Base-by-base conservation (phyloP, 2,113 vertebrate species). In the Amphiprion percula region DNA sequence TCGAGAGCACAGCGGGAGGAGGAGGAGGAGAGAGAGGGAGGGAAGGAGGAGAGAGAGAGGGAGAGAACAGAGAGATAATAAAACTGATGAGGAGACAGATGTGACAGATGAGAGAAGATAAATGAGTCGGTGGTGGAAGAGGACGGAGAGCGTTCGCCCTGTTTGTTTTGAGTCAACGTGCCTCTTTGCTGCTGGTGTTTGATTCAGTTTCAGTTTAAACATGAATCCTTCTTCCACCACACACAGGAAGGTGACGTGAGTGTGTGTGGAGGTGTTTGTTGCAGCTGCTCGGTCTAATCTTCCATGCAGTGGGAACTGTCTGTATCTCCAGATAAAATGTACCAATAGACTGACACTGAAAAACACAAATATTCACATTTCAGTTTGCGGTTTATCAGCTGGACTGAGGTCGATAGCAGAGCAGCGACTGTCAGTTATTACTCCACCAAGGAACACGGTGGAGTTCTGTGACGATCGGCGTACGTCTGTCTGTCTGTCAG, bases 241-340 rank as follows among this genome's bases (percentile, higher is more conserved):
- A 30, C 4, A 4, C 4, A 30, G 30, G 30, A 30, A 46, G 24
- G 12, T 52, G 46, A 63, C 14, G 65, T 41, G 53, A 30, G 71
- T 56, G 41, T 49, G 63, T 54, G 46, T 66, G 47, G 52, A 55
- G 61, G 56, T 55, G 61, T 63, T 58, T 19, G 66, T 47, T 80
- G 79, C 12, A 2, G 59, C 44, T 56, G 74, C 72, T 65, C 24
- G 21, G n/a, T 81, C 82, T 82, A 59, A 88, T 90, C 85, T 84
- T 67, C 62, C 44, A 87, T 87, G 85, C 83, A 88, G 88, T 21
- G 87, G 75, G 75, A 93, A 86, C 49, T 47, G 39, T 68, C 54
- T 87, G 64, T 64, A 84, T 72, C 68, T 80, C 8, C 24, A 70
- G 68, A 52, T 68, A 73, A 68, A 77, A 88, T 55, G 82, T 87